Evolutionary conservation across 2,888 invertebrate species (phyloP).

Genomic region (Ochropacha duplaris): DNA sequence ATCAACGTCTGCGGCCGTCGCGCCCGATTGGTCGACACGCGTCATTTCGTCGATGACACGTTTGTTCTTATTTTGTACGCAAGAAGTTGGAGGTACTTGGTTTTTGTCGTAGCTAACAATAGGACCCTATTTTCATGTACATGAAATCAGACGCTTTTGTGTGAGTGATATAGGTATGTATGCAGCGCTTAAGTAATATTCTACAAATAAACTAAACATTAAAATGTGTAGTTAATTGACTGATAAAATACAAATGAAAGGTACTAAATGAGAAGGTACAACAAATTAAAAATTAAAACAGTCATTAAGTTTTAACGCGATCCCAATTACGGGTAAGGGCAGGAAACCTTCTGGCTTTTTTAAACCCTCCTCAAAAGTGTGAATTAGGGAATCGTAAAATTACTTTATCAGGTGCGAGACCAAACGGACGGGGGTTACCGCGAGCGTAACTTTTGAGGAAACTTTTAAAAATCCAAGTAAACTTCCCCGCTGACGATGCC

Average conservation of each 20-base stretch:
- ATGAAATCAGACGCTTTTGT: slow-evolving; percentile 61
- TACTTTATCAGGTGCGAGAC: slow-evolving; percentile 76
- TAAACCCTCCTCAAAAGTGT: slow-evolving; percentile 77
- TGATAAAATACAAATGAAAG: background rate
- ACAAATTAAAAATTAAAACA: slow-evolving; percentile 58
- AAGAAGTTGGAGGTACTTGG: slow-evolving; percentile 71
- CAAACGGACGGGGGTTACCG: slow-evolving; percentile 59
- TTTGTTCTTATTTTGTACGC: slow-evolving; percentile 81
- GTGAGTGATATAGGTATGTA: slow-evolving; percentile 41
- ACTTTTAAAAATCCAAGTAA: slow-evolving; percentile 82
- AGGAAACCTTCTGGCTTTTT: slow-evolving; percentile 66
- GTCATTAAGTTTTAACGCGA: slow-evolving; percentile 58
- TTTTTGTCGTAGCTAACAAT: slow-evolving; percentile 71
- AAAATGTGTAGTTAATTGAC: slow-evolving; percentile 14
- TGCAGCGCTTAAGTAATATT: slow-evolving; percentile 15
- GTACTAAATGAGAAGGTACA: slow-evolving; percentile 11
- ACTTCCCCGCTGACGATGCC: slow-evolving; percentile 51
- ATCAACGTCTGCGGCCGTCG: slow-evolving; percentile 79
- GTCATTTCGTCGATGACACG: slow-evolving; percentile 82
- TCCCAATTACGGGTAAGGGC: slow-evolving; percentile 62
- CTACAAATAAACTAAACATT: slow-evolving; percentile 4
- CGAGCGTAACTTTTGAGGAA: slow-evolving; percentile 64
- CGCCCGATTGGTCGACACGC: slow-evolving; percentile 82
- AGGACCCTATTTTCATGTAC: slow-evolving; percentile 54
- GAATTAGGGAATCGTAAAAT: slow-evolving; percentile 78